Base-by-base conservation (phyloP, 2,797 vertebrate genomes). In the Halcyon chelicuti region DNA sequence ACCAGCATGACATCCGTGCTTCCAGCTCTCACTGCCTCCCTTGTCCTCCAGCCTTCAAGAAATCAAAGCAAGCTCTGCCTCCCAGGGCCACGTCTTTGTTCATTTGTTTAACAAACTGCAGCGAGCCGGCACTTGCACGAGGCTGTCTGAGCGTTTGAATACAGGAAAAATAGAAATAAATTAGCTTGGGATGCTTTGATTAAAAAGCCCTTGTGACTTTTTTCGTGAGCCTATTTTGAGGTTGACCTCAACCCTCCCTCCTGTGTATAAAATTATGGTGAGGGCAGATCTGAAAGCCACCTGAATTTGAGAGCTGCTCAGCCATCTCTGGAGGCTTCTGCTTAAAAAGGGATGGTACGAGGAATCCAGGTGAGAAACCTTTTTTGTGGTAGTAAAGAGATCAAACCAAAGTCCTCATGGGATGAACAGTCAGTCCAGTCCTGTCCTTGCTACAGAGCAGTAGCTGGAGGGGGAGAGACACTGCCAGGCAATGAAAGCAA, bases 261-360 rank as follows among this genome's bases (percentile, higher is more conserved):
- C 35, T 46, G 15, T 3, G 2, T 51, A 22, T 42, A 54, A 47
- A 62, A 68, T 18, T 0, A 0, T 23, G 16, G 29, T 46, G 44
- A 65, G 15, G 18, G 40, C 49, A 68, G 49, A 39, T 62, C 44
- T 65, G 67, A 74, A 91, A 92, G 33, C 14, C 31, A 58, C 14
- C 16, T 15, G 49, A 55, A 65, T 39, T 13, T 31, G 42, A 86
- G 65, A 86, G 17, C 31, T 49, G 19, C 40, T 63, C 61, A 44
- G 39, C 55, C 47, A 16, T 9, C 15, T 75, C 46, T 62, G 52
- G 18, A 37, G 63, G 28, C n/a, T 67, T 76, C 74, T 49, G 31
- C 37, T 57, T 71, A 71, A 79, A 86, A 83, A 9, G 20, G 46
- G 42, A 58, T 20, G 20, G 20, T 28, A 52, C 31, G 40, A 72